phyloP scores from a whole-genome alignment of 2,888 invertebrate genomes.

The Drosophila crucigera region DNA sequence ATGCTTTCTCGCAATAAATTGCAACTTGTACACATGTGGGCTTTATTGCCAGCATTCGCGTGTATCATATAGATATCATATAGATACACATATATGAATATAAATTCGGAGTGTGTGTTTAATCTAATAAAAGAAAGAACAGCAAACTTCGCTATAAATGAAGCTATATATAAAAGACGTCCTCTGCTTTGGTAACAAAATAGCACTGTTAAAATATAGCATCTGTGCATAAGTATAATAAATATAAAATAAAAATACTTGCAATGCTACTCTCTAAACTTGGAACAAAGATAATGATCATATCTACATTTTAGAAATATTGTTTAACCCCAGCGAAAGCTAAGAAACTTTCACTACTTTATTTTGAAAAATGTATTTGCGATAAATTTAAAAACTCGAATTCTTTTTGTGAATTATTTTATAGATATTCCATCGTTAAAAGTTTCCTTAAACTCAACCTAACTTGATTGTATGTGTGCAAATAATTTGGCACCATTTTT shows the following conservation, averaged over 20 bases:
- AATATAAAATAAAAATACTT: no score
- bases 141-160: neutral
- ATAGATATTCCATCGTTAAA: neutral
- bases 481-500: neutral
- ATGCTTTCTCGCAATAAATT: neutral
- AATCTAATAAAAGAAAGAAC: neutral
- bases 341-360: neutral
- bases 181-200: neutral
- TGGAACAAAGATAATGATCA: constrained; percentile 3
- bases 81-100: neutral
- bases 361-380: neutral
- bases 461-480: neutral
- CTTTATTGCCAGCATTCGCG: neutral
- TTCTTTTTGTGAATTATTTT: neutral
- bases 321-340: no score
- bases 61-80: neutral
- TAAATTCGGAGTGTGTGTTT: neutral
- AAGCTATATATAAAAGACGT: neutral
- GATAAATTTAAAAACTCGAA: neutral
- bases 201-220: neutral
- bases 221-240: neutral
- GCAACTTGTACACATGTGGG: neutral
- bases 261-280: constrained; percentile 11
- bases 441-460: neutral
- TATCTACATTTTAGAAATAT: neutral